Base-by-base conservation (phyloP, 53 echinoderm and acorn worm genomes). In the Zoroaster sp. region DNA sequence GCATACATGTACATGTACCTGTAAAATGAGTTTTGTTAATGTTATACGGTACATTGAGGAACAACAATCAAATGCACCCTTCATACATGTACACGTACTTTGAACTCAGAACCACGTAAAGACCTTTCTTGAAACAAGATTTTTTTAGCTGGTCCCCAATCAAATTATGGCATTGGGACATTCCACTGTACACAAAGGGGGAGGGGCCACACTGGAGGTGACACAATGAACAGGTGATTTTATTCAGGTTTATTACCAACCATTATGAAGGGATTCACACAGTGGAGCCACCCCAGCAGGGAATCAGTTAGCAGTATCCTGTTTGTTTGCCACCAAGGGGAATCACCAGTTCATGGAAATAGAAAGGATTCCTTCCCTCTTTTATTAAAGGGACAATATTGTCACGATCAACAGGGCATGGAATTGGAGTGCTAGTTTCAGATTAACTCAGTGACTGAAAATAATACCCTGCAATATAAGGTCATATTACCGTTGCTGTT, bases 181-280 rank as follows among this genome's bases (percentile, higher is more conserved):
- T 85, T 85, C 85, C 85, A 85, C 49, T 47, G 70, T n/a, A 49
- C 37, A 17, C 30, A 21, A 35, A 43, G 37, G 40, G 67, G 85
- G 85, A 30, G 71, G 69, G 42, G 70, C 85, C 47, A 71, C 2
- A 17, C 46, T 5, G 49, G 47, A 71, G 71, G 71, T 85, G 85
- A 85, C 85, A 85, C 70, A 85, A 85, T 20, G 66, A 85, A 85
- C 85, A 85, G 85, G 85, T 85, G 85, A 85, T 70, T 85, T 40
- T 33, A 85, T 85, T 85, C 70, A 71, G 85, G 85, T 85, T 85
- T 70, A 85, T 85, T 70, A 85, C 49, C 8, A 70, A 70, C 69
- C 85, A 85, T 85, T 85, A 85, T 51, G 71, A 70, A 67, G 35
- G 85, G 85, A 71, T 85, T 85, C 81, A 71, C 71, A 85, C 71